Evolutionary conservation across 2,797 vertebrate species (phyloP), one percentile per base, ranked within the genome.

Genomic region (Myotis planiceps): DNA sequence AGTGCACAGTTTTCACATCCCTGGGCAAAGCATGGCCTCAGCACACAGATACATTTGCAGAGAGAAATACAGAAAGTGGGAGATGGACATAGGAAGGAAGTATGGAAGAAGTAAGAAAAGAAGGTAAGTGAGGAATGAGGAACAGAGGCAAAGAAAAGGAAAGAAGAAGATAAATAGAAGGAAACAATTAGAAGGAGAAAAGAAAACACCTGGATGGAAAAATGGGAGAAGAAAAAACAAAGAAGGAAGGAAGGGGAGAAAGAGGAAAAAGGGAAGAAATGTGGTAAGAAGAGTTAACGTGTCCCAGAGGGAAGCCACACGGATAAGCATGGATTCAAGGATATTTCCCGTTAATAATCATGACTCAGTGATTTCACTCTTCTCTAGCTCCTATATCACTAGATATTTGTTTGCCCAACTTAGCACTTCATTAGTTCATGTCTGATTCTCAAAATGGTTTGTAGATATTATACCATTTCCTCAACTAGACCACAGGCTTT

Each of bases 221-320:
- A 15, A 42, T 47, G 37, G 15, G 66, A 21, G 75, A 49, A 53
- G 60, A 14, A 55, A 19, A 68, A 49, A 55, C 0, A 32, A 69
- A 23, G 25, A 71, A 69, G 60, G 71, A 66, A 69, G 78, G 6
- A 10, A 32, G 27, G 14, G 45, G 7, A n/a, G 49, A 49, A 42
- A 6, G 45, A 13, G n/a, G 16, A n/a, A 27, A n/a, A 19, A 15
- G n/a, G 23, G 27, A 49, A 53, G 68, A 23, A n/a, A 51, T 1
- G 9, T 6, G 21, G 14, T 3, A 0, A 8, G 19, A n/a, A 1
- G n/a, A 0, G 27, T 6, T 3, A 1, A 19, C 10, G 18, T 0
- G 5, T 9, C 5, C 37, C 32, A 21, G 13, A 66, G 19, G 7
- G 58, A 45, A 69, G 32, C 9, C 3, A 3, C 25, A 3, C 4